These are phyloP conservation scores for Drosophila barbarae DNA, from an alignment of 2,888 invertebrate genomes.

Conservation along the genomic window DNA sequence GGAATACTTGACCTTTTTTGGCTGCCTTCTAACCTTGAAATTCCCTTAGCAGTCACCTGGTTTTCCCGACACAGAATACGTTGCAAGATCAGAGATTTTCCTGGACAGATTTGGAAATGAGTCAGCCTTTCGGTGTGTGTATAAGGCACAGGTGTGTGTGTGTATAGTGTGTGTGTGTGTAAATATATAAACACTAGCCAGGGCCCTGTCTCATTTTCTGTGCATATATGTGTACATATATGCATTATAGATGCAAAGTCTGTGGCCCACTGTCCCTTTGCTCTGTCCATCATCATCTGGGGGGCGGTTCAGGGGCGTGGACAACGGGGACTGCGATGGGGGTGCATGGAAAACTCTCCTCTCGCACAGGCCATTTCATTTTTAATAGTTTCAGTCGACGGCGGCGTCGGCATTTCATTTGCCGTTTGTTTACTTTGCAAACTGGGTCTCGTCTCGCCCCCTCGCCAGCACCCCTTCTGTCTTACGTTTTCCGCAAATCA, in stretches of 20 bases:
- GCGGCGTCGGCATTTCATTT: constrained; percentile 64
- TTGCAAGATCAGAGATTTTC: constrained; percentile 3
- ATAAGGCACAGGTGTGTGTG: not conserved
- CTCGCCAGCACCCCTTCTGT: not conserved
- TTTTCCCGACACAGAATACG: not conserved
- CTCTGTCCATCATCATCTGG: constrained; percentile 19
- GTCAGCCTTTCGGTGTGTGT: constrained; percentile 1
- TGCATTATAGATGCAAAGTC: constrained; percentile 63
- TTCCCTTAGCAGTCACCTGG: not conserved
- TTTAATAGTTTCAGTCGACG: constrained; percentile 69
- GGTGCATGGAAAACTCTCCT: not conserved
- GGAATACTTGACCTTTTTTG: no score
- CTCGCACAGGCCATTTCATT: constrained; percentile 57
- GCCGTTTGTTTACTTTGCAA: constrained; percentile 68
- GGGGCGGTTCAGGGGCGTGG: constrained; percentile 20
- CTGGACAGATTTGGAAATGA: not conserved
- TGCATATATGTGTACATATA: constrained; percentile 21
- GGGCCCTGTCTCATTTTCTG: constrained; percentile 35
- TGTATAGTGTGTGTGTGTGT: not conserved
- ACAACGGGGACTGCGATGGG: not conserved
- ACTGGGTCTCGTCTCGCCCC: constrained; percentile 57
- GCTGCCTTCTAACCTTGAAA: no score
- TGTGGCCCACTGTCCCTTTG: constrained; percentile 34
- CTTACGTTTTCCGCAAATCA: constrained; percentile 49
- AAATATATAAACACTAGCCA: constrained; percentile 10